Evolutionary conservation across 2,888 invertebrate species (phyloP), one percentile per base, ranked within the genome.

Genomic region (Agrochola lychnidis): DNA sequence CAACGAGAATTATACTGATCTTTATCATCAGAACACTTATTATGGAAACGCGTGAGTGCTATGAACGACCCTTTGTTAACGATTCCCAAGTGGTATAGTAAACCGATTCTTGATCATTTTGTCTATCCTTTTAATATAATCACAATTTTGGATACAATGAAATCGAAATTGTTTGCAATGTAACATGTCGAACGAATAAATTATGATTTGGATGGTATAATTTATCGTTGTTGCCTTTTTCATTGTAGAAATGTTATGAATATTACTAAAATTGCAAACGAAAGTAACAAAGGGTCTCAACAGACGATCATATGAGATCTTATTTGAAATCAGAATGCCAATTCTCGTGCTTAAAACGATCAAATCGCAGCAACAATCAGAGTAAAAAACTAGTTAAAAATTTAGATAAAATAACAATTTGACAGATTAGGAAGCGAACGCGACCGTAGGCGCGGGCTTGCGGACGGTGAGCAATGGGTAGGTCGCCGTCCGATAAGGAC

Each of bases 11-110:
- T 48, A 66, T 66, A 66, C n/a, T n/a, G 67, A 76, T 76, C 59
- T 63, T 75, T 75, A 85, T 85, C 74, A 53, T 73, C 3, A 14
- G 62, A 63, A 73, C 67, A 72, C 66, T 73, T 83, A 75, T 73
- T 83, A 64, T 74, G 85, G 72, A 72, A 66, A 61, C 56, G 51
- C 56, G n/a, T 70, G 64, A 67, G 70, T 80, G 63, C 4, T 70
- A 40, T 73, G 53, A 59, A 70, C 57, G 67, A 67, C 48, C 70
- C 70, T 76, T 85, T 76, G 68, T 76, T 69, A 68, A 68, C 51
- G 36, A 76, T 70, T 71, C 85, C 82, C 85, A 71, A 73, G 71
- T 57, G 75, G 14, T 59, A 51, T 57, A 62, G 67, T 73, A 68
- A 70, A 67, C 61, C 59, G 59, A 76, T 69, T 64, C 51, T 36